Evolutionary conservation across 2,888 invertebrate species (phyloP).

Genomic region (Maniola hyperantus): DNA sequence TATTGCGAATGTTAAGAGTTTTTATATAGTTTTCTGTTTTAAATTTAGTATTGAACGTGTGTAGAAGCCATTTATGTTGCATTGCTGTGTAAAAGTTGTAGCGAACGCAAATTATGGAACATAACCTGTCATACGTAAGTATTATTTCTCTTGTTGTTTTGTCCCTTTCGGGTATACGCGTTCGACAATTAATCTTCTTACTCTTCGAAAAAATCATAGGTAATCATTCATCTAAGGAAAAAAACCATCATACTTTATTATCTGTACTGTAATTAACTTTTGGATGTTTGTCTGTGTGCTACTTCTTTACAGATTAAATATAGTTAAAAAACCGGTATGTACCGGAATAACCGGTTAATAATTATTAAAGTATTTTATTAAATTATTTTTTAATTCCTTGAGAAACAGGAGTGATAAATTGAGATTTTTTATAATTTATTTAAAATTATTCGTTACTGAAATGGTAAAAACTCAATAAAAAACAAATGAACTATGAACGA

Average conservation of each 20-base stretch:
- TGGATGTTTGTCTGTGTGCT: background rate
- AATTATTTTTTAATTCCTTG: background rate
- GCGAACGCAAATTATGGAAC: too few species aligned
- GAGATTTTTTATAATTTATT: background rate
- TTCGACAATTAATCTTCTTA: too few species aligned
- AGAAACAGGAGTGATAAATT: background rate
- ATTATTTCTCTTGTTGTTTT: too few species aligned
- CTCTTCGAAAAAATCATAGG: too few species aligned
- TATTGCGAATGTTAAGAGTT: too few species aligned
- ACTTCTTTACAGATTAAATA: background rate
- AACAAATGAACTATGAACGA: conserved; percentile 49
- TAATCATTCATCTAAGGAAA: too few species aligned
- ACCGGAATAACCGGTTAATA: conserved; percentile 14
- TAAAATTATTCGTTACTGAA: conserved; percentile 3
- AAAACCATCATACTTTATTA: background rate
- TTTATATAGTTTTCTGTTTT: too few species aligned
- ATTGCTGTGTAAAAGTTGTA: too few species aligned
- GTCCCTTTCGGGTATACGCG: too few species aligned
- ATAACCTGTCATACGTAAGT: too few species aligned
- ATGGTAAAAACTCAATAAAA: conserved; percentile 36
- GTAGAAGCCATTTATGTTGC: too few species aligned
- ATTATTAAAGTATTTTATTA: background rate
- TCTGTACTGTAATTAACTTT: background rate
- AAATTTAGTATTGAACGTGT: too few species aligned
- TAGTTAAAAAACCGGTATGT: conserved; percentile 8